Evolutionary conservation across 2,888 invertebrate genomes (phyloP).

Genomic region (Lacanobia oleracea): DNA sequence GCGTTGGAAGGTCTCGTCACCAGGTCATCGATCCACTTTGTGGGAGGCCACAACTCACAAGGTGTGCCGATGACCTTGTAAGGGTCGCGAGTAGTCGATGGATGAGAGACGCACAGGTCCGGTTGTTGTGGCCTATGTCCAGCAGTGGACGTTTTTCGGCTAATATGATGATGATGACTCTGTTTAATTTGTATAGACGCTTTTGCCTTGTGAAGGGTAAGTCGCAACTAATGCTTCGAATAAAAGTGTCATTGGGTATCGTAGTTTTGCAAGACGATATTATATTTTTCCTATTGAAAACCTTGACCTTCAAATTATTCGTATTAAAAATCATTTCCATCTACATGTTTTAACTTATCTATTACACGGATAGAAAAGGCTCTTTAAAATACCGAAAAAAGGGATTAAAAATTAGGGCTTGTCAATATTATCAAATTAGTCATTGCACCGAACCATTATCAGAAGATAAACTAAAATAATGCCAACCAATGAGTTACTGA

Average conservation of each 20-base stretch:
- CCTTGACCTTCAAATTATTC: background rate
- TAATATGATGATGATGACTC: too few species aligned
- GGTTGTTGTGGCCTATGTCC: too few species aligned
- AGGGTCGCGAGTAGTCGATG: too few species aligned
- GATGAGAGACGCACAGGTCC: too few species aligned
- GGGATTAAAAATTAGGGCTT: slow-evolving; percentile 10
- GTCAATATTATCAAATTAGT: slow-evolving; percentile 45
- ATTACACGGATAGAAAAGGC: background rate
- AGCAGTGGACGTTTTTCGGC: too few species aligned
- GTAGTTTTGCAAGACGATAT: background rate
- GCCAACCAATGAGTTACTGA: slow-evolving; percentile 16
- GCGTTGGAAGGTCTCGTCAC: too few species aligned
- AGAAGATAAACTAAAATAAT: slow-evolving; percentile 47
- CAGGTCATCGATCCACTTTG: too few species aligned
- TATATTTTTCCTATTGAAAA: background rate
- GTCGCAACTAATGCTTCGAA: background rate
- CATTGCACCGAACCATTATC: slow-evolving; percentile 45
- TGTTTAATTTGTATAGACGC: slow-evolving; percentile 6
- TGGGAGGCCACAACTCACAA: too few species aligned
- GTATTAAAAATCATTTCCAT: background rate
- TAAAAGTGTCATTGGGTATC: background rate
- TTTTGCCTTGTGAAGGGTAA: background rate
- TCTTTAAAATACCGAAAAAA: background rate
- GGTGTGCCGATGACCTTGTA: too few species aligned
- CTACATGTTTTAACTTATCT: background rate